A percentile compares a stretch with the other conserved stretches of the same genome.
phyloP scores from a whole-genome alignment of 2,113 vertebrate species.

The Brevimyrus niger region DNA sequence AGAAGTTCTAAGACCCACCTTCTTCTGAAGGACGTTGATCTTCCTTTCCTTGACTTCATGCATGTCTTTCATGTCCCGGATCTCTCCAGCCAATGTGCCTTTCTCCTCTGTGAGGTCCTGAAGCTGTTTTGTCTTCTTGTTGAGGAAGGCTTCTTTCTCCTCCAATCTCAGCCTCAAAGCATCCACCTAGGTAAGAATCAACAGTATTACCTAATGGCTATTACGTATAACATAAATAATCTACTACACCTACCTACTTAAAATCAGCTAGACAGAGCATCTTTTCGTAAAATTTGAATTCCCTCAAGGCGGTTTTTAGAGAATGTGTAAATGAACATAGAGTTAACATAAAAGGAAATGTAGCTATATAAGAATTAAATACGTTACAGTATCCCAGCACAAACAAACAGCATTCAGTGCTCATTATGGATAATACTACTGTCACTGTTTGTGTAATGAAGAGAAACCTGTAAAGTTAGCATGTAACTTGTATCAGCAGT shows the following conservation, averaged over 20 bases:
- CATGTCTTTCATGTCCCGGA: slow-evolving; percentile 97
- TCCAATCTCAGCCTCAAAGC: slow-evolving; percentile 86
- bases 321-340: background rate
- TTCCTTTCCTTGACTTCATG: slow-evolving; percentile 97
- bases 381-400: background rate
- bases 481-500: background rate
- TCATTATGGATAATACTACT: background rate
- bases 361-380: background rate
- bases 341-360: background rate
- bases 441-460: background rate
- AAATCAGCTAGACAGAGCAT: background rate
- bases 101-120: slow-evolving; percentile 95
- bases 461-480: background rate
- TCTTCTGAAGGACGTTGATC: slow-evolving; percentile 91
- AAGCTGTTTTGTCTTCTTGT: slow-evolving; percentile 94
- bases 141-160: slow-evolving; percentile 91
- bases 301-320: background rate
- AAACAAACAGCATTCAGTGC: background rate
- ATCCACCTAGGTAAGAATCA: slow-evolving; percentile 71
- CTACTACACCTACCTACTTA: background rate
- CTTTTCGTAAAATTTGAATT: background rate
- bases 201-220: background rate
- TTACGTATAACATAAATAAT: background rate
- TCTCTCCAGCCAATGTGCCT: slow-evolving; percentile 86
- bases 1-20: slow-evolving; percentile 55